Conservation (phyloP, 2,888 invertebrate species). For the Kuschelorhynchus macadamiae region DNA sequence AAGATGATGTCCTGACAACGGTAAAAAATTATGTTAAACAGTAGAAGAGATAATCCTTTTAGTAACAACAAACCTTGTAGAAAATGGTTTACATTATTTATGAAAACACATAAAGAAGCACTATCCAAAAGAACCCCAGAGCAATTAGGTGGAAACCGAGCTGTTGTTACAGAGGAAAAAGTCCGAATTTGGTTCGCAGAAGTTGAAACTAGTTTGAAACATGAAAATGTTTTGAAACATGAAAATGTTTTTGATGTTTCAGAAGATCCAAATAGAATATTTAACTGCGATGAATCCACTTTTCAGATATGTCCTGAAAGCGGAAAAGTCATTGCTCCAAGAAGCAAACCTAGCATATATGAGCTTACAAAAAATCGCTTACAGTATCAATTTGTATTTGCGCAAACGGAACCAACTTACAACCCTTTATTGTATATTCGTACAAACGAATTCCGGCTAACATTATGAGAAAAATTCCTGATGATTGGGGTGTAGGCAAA, state of each 20-base stretch:
- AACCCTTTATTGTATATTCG: conserved; percentile 17
- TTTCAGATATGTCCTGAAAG: conserved; percentile 33
- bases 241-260: conserved; percentile 23
- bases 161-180: too few species aligned
- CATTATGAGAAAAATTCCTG: too few species aligned
- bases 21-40: conserved; percentile 27
- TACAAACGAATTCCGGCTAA: conserved; percentile 4
- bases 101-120: conserved; percentile 19
- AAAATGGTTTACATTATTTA: conserved; percentile 21
- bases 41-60: conserved; percentile 5
- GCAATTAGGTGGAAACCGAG: neutral
- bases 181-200: too few species aligned
- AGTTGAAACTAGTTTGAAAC: neutral
- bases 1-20: conserved; percentile 23
- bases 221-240: conserved; percentile 18
- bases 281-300: conserved; percentile 35
- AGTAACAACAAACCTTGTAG: conserved; percentile 9
- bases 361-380: conserved; percentile 18
- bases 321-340: conserved; percentile 26
- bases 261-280: conserved; percentile 12
- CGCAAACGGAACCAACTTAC: conserved; percentile 22
- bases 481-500: conserved; percentile 23
- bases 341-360: conserved; percentile 23
- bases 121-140: conserved; percentile 22
- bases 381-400: conserved; percentile 21